Base-by-base conservation (phyloP, 2,888 invertebrate species). In the Pogonocherus hispidulus region DNA sequence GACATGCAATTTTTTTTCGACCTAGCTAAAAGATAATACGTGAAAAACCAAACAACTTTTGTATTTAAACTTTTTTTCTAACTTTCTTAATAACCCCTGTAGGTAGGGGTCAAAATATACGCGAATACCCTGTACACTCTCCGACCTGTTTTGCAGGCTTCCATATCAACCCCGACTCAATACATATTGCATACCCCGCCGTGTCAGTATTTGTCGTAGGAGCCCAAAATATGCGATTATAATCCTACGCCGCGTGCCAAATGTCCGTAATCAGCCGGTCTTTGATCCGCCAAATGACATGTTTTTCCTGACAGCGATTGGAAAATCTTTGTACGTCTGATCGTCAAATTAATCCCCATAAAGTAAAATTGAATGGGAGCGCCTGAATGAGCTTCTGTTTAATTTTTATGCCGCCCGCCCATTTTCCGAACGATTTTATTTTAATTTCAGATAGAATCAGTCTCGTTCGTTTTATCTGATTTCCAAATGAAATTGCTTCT, bases 241-340 rank as follows among this genome's bases (percentile, higher is more conserved):
- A 73, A 71, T 67, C 66, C 44, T 67, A 63, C 44, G 56, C 63
- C 68, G 72, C 71, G 70, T 71, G 72, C 74, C 72, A 73, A 70
- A 66, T 74, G 71, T 49, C 63, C 63, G 56, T 37, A 63, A 67
- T 67, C 67, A 63, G 44, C 56, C 67, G 51, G 56, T 47, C 63
- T 63, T 67, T 67, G 67, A 67, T 67, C 67, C 67, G 57, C 63
- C 35, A 46, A 37, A 37, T 62, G 51, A 49, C 57, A 22, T 62
- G 66, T 55, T 62, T 47, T 62, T 66, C 49, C 64, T 9, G 64
- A 54, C 56, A 64, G 22, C 46, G 64, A 64, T 56, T 62, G 54
- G 32, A 20, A 56, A 44, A 54, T 63, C 54, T 63, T 49, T 37
- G 49, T 49, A 18, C 47, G 49, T 49, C 60, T 49, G 60, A 62